A percentile compares a stretch with the other conserved stretches of the same genome.
These are phyloP conservation scores for Acipenser transmontanus DNA, from an alignment of 2,797 vertebrate genomes.

Conservation along the genomic window DNA sequence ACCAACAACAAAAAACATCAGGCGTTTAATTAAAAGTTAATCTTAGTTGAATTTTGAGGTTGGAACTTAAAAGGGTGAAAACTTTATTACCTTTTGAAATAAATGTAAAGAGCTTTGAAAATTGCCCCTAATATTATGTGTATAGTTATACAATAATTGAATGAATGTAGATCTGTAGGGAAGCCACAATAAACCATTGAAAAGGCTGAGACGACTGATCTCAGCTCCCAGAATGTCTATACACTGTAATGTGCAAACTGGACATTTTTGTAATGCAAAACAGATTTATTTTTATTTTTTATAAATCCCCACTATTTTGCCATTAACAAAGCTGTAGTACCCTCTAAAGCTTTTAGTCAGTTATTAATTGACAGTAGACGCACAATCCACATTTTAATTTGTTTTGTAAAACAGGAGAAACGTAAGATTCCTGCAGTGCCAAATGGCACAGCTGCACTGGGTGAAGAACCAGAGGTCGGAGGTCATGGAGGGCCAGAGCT, in stretches of 20 bases:
- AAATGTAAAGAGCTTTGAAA: no score
- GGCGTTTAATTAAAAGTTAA: no score
- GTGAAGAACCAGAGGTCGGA: slow-evolving; percentile 72
- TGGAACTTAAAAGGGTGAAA: no score
- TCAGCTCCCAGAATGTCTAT: no score
- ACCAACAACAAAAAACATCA: no score
- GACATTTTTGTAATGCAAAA: not conserved
- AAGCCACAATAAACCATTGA: not conserved
- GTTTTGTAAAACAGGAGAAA: slow-evolving; percentile 73
- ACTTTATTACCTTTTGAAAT: no score
- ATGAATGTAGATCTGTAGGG: no score
- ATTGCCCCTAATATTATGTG: not conserved
- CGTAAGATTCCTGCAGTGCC: slow-evolving; percentile 83
- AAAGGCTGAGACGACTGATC: not conserved
- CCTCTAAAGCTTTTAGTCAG: not conserved
- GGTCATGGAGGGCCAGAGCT: slow-evolving; percentile 90
- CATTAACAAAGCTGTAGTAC: no score
- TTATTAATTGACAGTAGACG: not conserved
- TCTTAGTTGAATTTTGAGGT: no score
- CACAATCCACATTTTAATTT: not conserved
- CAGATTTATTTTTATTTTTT: not conserved
- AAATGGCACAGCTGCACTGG: slow-evolving; percentile 81
- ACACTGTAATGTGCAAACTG: no score
- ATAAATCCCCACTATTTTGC: not conserved
- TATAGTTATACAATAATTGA: not conserved